A percentile compares a stretch with the other conserved stretches of the same genome.
Evolutionary conservation across 2,888 invertebrate genomes (phyloP).

Genomic region (Pristionchus fissidentatus): DNA sequence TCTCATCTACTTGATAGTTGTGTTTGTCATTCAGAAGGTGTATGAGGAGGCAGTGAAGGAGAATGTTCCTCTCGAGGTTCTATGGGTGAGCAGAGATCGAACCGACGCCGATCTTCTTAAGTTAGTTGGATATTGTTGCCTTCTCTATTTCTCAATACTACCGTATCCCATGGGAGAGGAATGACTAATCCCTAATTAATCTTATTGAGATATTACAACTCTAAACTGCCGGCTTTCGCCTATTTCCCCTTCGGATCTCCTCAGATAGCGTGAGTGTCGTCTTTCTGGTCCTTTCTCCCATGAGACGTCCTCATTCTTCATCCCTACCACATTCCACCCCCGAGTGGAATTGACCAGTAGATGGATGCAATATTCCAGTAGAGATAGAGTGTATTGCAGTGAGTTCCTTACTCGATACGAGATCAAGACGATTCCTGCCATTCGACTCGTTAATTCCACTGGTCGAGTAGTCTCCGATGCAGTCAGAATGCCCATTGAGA

Average conservation of each 20-base stretch:
- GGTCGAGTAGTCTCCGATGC: constrained; percentile 77
- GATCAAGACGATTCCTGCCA: constrained; percentile 76
- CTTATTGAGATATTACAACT: constrained; percentile 61
- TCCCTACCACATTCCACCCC: background rate
- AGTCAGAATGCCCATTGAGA: constrained; percentile 17
- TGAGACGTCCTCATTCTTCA: background rate
- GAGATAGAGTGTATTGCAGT: constrained; percentile 50
- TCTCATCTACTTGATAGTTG: background rate
- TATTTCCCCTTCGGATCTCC: constrained; percentile 69
- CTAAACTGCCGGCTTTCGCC: constrained; percentile 67
- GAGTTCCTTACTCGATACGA: constrained; percentile 66
- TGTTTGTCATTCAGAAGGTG: background rate
- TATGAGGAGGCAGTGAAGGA: constrained; percentile 35
- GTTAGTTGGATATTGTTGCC: background rate
- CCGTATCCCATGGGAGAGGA: no score
- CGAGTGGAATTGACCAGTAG: background rate
- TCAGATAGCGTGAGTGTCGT: constrained; percentile 60
- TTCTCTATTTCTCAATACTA: background rate
- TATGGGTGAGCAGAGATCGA: constrained; percentile 47
- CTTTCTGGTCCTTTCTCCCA: background rate
- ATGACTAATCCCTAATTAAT: background rate
- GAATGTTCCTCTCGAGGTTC: constrained; percentile 31
- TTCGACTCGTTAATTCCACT: constrained; percentile 77
- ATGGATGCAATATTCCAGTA: no score
- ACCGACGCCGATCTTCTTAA: background rate